These are phyloP conservation scores for Caenorhabditis doughertyi DNA, from an alignment of 2,888 invertebrate genomes.

Conservation along the genomic window DNA sequence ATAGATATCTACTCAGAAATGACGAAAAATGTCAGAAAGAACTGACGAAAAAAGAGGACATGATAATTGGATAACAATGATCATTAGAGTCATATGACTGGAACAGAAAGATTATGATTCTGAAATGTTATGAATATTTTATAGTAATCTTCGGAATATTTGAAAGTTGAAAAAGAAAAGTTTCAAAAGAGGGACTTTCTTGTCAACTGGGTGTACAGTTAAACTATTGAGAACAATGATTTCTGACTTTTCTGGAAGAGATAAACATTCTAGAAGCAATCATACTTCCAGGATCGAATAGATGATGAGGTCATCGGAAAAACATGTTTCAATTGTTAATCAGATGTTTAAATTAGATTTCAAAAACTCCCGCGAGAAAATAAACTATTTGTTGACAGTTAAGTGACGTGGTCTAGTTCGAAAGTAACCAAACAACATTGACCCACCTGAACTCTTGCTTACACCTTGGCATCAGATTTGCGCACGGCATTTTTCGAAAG, in stretches of 20 bases:
- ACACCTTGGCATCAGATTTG: slow-evolving; percentile 68
- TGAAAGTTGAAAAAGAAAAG: no score
- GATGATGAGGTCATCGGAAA: background rate
- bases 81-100: no score
- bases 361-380: background rate
- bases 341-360: slow-evolving; percentile 2
- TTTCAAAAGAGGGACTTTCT: no score
- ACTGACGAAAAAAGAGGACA: background rate
- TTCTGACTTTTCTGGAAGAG: no score
- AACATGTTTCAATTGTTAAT: background rate
- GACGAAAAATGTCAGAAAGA: background rate
- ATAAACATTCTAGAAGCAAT: no score
- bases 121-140: no score
- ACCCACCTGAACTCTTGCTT: slow-evolving; percentile 62
- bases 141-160: no score
- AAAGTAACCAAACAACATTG: background rate
- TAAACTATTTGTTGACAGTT: slow-evolving; percentile 5
- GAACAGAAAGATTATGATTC: no score
- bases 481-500: slow-evolving; percentile 56
- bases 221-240: no score
- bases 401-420: slow-evolving; percentile 6
- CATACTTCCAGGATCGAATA: background rate
- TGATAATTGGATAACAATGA: background rate
- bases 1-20: background rate
- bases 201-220: no score